These are phyloP conservation scores for Elanoides forficatus DNA, from an alignment of 2,113 vertebrate species.

Conservation along the genomic window DNA sequence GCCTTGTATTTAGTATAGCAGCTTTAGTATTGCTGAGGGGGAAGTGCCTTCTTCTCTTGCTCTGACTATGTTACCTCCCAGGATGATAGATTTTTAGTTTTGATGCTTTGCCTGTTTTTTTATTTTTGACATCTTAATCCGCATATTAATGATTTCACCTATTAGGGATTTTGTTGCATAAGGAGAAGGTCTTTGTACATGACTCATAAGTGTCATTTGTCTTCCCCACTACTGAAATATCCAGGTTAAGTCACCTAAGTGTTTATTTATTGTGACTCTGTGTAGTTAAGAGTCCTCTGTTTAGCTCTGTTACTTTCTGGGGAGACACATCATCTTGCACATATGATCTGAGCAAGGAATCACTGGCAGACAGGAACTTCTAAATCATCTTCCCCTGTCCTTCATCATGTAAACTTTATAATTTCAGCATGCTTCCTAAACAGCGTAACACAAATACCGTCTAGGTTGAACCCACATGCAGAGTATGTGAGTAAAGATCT, in stretches of 20 bases:
- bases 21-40: not conserved
- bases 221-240: not conserved
- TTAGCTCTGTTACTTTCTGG: not conserved
- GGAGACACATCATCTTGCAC: not conserved
- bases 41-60: not conserved
- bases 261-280: not conserved
- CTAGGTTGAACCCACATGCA: not conserved
- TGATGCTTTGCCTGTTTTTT: not conserved
- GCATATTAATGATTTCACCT: not conserved
- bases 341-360: not conserved
- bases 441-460: not conserved
- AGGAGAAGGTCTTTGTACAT: not conserved
- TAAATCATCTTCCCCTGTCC: not conserved
- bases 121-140: not conserved
- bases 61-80: not conserved
- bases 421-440: not conserved
- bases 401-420: not conserved
- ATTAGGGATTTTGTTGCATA: not conserved
- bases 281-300: not conserved
- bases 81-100: not conserved
- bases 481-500: not conserved
- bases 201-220: not conserved
- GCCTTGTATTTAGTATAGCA: not conserved
- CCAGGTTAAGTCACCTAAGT: not conserved
- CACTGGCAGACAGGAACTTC: not conserved